Evolutionary conservation across 1,140 invertebrate genomes (phyloP).

Genomic region (Conus betulinus): DNA sequence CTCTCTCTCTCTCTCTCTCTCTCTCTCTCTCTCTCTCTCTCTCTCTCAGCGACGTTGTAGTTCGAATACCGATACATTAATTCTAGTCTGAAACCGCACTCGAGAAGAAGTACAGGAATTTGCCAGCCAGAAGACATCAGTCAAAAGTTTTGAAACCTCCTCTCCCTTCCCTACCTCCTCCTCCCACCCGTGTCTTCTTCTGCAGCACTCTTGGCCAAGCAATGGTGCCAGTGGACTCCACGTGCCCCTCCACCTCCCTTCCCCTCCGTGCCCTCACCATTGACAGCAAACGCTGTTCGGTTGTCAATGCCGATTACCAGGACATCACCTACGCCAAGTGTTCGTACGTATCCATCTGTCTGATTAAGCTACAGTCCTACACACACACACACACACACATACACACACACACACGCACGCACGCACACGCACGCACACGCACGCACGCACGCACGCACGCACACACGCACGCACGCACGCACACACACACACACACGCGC

Average conservation of each 20-base stretch:
- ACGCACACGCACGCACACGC: too few relatives aligned
- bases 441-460: too few relatives aligned
- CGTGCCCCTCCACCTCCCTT: neutral
- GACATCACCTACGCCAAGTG: slow-evolving; percentile 10
- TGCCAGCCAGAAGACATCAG: neutral
- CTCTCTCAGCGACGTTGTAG: too few relatives aligned
- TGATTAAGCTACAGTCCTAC: too few relatives aligned
- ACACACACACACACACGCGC: too few relatives aligned
- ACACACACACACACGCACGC: too few relatives aligned
- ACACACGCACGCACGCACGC: too few relatives aligned
- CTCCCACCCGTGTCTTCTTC: neutral
- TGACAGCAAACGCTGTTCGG: neutral
- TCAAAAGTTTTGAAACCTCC: neutral
- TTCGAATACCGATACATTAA: neutral
- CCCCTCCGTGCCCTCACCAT: neutral
- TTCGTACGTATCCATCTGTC: neutral
- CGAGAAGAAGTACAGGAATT: neutral
- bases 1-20: too few relatives aligned
- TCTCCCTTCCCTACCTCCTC: too few relatives aligned
- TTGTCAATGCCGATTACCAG: slow-evolving; percentile 17
- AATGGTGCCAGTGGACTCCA: neutral
- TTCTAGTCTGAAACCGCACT: neutral
- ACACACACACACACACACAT: too few relatives aligned
- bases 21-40: too few relatives aligned
- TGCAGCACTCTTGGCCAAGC: neutral